Percentiles rank a stretch among this genome's conserved stretches.
Evolutionary conservation across 2,113 vertebrate genomes (phyloP).

Genomic region (Capreolus pygargus): DNA sequence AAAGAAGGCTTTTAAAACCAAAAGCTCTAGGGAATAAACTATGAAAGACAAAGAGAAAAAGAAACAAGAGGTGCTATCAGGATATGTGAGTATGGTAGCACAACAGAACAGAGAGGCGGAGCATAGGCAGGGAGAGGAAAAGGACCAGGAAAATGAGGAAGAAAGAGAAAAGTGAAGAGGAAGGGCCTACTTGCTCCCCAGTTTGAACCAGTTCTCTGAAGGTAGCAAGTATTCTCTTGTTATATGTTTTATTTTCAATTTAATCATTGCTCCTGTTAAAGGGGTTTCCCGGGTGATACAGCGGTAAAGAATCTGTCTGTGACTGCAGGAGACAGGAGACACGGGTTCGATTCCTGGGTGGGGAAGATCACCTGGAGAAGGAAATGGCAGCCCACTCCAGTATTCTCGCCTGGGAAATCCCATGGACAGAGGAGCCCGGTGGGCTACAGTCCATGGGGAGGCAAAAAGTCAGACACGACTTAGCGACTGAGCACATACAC

Average conservation of each 20-base stretch:
- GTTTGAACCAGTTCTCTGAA: neutral
- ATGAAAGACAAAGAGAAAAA: neutral
- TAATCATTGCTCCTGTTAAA: neutral
- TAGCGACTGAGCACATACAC: fast-evolving
- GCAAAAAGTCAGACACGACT: neutral
- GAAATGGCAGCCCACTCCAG: neutral
- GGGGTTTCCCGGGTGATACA: neutral
- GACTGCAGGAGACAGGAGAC: neutral
- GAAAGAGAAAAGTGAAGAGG: neutral
- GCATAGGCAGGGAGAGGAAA: too few relatives aligned
- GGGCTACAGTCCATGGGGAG: neutral
- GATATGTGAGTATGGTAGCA: too few relatives aligned
- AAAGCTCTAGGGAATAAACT: neutral
- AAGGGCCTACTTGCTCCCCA: neutral
- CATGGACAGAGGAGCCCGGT: neutral
- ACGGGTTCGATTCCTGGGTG: neutral
- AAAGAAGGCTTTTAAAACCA: neutral
- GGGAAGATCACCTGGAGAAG: neutral
- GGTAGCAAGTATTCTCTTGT: neutral
- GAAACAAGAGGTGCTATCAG: neutral
- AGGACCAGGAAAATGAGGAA: neutral
- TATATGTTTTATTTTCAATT: neutral
- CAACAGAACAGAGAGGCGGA: neutral
- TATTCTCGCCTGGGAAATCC: neutral
- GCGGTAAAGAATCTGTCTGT: neutral